phyloP scores from a whole-genome alignment of 2,888 invertebrate species.

The Temnothorax rugatulus region DNA sequence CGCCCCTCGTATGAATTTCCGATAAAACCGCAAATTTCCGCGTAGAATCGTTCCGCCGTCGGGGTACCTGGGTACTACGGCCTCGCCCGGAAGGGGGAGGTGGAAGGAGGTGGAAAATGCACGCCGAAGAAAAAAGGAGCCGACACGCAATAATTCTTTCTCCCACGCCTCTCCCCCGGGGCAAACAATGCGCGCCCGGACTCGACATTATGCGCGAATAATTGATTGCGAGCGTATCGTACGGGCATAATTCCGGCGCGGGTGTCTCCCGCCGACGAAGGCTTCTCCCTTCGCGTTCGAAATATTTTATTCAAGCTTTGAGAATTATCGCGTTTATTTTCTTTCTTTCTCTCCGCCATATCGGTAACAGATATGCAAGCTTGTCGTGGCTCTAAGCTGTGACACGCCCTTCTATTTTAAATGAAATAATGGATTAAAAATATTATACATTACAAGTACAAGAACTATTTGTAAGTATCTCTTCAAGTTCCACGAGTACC shows the following conservation, averaged over 20 bases:
- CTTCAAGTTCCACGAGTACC: not conserved
- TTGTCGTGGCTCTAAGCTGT: not conserved
- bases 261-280: not conserved
- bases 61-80: slow-evolving; percentile 18
- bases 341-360: not conserved
- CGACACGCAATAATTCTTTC: slow-evolving; percentile 40
- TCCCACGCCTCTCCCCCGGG: not conserved
- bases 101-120: slow-evolving; percentile 19
- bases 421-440: not conserved
- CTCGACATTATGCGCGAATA: slow-evolving; percentile 52
- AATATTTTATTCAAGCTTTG: slow-evolving; percentile 14
- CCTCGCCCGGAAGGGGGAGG: not conserved
- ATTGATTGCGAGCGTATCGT: slow-evolving; percentile 46
- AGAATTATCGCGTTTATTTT: not conserved
- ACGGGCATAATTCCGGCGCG: slow-evolving; percentile 38
- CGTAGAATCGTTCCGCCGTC: slow-evolving; percentile 64
- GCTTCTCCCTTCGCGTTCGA: not conserved
- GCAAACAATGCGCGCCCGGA: slow-evolving; percentile 38
- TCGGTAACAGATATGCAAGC: not conserved
- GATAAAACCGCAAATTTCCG: slow-evolving; percentile 73
- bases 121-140: slow-evolving; percentile 31
- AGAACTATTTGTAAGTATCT: not conserved
- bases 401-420: not conserved
- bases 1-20: slow-evolving; percentile 63
- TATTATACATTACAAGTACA: not conserved